Base-by-base conservation (phyloP, 1,140 invertebrate genomes). In the Musca domestica region DNA sequence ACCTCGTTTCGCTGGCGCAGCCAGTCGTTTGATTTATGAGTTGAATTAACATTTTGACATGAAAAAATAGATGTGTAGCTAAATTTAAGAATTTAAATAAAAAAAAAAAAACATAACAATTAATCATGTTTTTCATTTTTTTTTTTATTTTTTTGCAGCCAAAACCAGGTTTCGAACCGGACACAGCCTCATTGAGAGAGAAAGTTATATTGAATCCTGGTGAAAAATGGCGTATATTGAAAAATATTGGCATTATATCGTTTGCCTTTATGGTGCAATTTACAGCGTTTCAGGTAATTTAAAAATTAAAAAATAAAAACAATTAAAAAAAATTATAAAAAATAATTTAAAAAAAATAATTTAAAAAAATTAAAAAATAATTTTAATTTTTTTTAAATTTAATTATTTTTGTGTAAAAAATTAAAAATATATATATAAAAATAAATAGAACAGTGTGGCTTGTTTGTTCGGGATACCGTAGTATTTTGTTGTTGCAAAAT, bases 231-330 rank as follows among this genome's bases (percentile, higher is more conserved):
- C 85, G 92, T 70, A 95, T 96, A 75, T 82, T 94, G 69, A 95
- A 94, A 82, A 95, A 95, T 83, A 89, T 96, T 41, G 86, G 90
- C 23, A 88, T 93, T 49, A 91, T 96, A 6, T 95, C 93, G 69
- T 83, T 91, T 63, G 91, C 93, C 2, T 96, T 96, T 79, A 93
- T 96, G 88, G 91, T 96, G 66, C 92, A 96, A 74, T 96, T 97
- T 83, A 96, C 93, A 17, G 94, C 95, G 34, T 97, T 95, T 81
- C 89, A 92, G 78, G 80, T 82, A 67, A 74, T 73, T 52, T 19
- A 41, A 10, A 63, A 12, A 63, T 34, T 27, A 3, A 30, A 22
- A 63, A 9, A 27, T 2, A 63, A 25, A 12, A 15, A 63, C 12
- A 63, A 12, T 25, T 12, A 4, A 63, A 63, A 30, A 30, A 63